Evolutionary conservation across 2,113 vertebrate species (phyloP), one percentile per base, ranked within the genome.

Genomic region (Hylia prasina): DNA sequence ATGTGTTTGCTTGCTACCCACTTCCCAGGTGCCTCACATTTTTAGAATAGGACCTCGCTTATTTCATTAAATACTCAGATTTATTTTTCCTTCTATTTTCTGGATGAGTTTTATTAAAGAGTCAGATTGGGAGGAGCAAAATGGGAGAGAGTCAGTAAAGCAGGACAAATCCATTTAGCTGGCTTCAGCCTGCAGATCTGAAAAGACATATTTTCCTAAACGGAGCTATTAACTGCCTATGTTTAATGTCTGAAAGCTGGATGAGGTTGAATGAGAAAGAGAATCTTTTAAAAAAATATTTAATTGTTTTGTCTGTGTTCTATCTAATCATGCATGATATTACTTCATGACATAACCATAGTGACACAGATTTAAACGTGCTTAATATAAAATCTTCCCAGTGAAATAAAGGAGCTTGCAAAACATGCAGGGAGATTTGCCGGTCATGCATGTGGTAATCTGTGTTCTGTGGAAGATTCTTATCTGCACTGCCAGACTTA

Each of bases 261-360:
- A 42, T 71, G 37, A 75, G 51, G 77, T 44, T 93, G 81, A 90
- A 89, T 79, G 60, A 71, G 47, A 87, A 93, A 73, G 48, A 81
- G 35, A 87, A 93, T 79, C 61, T 91, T 93, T 70, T 11, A 2
- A 28, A 91, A 91, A 94, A 81, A 89, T 42, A 91, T 57, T 82
- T 93, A 94, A 87, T 71, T 96, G 93, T 96, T 92, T 87, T 82
- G 53, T 79, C 80, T 71, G 25, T 78, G 39, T 88, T 91, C 50
- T 81, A 83, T 71, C 68, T 96, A 94, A 77, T 95, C 95, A 93
- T 81, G 96, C 91, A 87, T 87, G 84, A 79, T 93, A 96, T 89
- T 96, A 37, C 60, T 85, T 95, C 89, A 87, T 94, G 89, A 72
- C 88, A 75, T 85, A 95, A 95, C 96, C 93, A 97, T 96, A 95